Evolutionary conservation across 1,140 invertebrate species (phyloP).

Genomic region (Drosophila erecta): DNA sequence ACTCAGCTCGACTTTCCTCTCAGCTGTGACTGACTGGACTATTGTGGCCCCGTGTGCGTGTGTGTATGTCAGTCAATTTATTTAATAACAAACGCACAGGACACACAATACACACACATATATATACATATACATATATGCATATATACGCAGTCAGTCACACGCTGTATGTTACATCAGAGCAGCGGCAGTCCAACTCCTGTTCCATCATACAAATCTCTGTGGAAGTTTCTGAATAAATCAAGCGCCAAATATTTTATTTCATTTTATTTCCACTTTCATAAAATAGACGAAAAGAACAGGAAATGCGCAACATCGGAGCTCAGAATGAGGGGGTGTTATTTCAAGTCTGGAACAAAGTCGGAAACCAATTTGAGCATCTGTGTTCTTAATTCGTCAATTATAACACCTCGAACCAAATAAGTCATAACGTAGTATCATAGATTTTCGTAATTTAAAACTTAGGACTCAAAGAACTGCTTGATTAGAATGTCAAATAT

Average conservation of each 20-base stretch:
- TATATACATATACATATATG: no score
- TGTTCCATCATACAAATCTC: constrained; percentile 55
- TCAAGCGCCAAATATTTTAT: constrained; percentile 76
- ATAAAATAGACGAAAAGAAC: constrained; percentile 36
- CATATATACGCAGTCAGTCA: constrained; percentile 15
- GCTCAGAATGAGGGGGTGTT: no score
- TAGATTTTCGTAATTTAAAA: no score
- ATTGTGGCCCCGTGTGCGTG: constrained; percentile 31
- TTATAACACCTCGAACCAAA: no score
- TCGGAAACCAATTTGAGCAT: no score
- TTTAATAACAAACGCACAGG: constrained; percentile 78
- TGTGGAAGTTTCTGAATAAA: constrained; percentile 65
- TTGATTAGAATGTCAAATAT: no score
- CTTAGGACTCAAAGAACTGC: no score
- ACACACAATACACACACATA: neutral
- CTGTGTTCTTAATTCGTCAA: no score
- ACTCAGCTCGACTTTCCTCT: constrained; percentile 36
- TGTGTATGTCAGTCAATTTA: constrained; percentile 76
- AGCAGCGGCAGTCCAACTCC: constrained; percentile 9
- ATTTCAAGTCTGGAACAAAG: no score
- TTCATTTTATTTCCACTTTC: constrained; percentile 62
- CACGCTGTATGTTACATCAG: constrained; percentile 25
- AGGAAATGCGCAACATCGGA: neutral
- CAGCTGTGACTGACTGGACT: constrained; percentile 47
- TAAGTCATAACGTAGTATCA: no score